Base-by-base conservation (phyloP, 2,797 vertebrate genomes). In the Gymnodraco acuticeps region DNA sequence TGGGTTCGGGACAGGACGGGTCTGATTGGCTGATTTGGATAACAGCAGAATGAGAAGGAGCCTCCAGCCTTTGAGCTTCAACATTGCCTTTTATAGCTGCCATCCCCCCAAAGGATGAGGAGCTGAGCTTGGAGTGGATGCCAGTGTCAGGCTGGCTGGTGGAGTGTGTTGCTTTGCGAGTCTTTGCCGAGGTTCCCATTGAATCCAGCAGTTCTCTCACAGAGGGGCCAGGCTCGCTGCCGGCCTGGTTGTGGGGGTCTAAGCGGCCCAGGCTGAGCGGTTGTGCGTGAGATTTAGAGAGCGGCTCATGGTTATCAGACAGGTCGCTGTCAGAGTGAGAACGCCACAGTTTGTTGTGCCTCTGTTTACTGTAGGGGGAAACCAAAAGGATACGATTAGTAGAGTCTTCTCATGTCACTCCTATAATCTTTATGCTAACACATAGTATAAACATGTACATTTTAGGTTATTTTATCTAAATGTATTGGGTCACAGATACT, bases 281-380 rank as follows among this genome's bases (percentile, higher is more conserved):
- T 8, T 92, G 91, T 33, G 65, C 78, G 19, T 78, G 42, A 45
- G 89, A 79, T 70, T 93, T 97, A 2, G 95, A 90, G 77, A 93
- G 90, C 41, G 96, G 94, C 82, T 97, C 97, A 0, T 97, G 97
- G 68, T 96, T 96, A 80, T 98, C 98, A 0, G 98, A 98, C 54
- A 99, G 95, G 89, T 99, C 96, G 0, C 97, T 97, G 75, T 99
- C 98, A 0, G 98, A 99, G 92, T 98, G 98, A 0, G 98, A 99
- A 48, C 98, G 96, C 98, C 98, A 99, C 64, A 99, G 95, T 73
- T 99, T 99, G 83, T 99, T 99, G 90, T 99, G 98, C 47, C 98
- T 93, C 92, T 99, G 98, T 82, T 97, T 98, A 93, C 98, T 99
- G 94, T 0, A 1, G 42, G 42, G 2, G 50, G 5, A 60, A 53